Percentiles rank a stretch among this genome's conserved stretches.
Evolutionary conservation across 2,888 invertebrate species (phyloP).

Genomic region (Drosophila anomelani): DNA sequence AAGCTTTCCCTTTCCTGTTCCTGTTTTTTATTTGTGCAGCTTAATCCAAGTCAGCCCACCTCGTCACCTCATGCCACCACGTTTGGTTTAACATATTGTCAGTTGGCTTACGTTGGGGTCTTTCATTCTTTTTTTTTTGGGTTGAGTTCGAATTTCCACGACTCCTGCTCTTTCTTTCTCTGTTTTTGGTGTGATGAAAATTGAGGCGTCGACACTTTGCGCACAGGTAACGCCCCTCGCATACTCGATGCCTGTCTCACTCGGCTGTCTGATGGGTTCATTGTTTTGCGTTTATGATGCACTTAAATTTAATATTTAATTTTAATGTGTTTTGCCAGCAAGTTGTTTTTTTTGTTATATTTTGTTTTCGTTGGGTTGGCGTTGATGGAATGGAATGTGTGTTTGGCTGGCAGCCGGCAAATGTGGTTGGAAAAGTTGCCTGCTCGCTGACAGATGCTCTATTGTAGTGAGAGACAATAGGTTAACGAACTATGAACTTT

Average conservation of each 20-base stretch:
- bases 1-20: background rate
- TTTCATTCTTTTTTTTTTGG: slow-evolving; percentile 30
- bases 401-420: slow-evolving; percentile 9
- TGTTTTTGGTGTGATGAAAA: slow-evolving; percentile 34
- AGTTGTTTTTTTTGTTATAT: slow-evolving; percentile 13
- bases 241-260: slow-evolving; percentile 1
- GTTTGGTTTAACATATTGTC: slow-evolving; percentile 57
- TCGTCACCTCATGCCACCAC: slow-evolving; percentile 32
- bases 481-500: slow-evolving; percentile 16
- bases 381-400: background rate
- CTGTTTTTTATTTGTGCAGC: slow-evolving; percentile 19
- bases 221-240: slow-evolving; percentile 32
- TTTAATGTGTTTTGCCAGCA: slow-evolving; percentile 68
- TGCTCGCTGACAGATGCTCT: slow-evolving; percentile 8
- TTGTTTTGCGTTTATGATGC: slow-evolving; percentile 73
- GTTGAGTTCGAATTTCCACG: slow-evolving; percentile 6
- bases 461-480: slow-evolving; percentile 1
- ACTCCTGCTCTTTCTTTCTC: background rate
- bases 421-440: slow-evolving; percentile 10
- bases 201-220: slow-evolving; percentile 47
- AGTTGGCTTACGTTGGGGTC: slow-evolving; percentile 37
- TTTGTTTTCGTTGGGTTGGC: background rate
- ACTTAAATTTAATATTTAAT: slow-evolving; percentile 83
- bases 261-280: slow-evolving; percentile 45
- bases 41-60: slow-evolving; percentile 34